phyloP scores from a whole-genome alignment of 2,113 vertebrate genomes.

The Callospermophilus lateralis region DNA sequence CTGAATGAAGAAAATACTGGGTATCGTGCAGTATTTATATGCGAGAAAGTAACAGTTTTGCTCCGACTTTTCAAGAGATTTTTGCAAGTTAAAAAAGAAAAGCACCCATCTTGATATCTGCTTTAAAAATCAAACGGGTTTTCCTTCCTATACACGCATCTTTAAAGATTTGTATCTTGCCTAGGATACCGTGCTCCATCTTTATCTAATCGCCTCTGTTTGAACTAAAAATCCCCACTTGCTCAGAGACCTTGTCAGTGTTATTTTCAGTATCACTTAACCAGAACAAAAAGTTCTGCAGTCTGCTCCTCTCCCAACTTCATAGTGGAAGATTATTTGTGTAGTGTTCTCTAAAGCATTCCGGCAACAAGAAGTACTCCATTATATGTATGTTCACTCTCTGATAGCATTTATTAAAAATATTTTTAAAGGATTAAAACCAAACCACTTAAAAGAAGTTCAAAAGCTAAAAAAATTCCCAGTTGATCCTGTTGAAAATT shows the following conservation, averaged over 20 bases:
- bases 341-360: constrained; percentile 46
- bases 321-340: constrained; percentile 73
- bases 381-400: not conserved
- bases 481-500: constrained; percentile 18
- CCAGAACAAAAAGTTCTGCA: constrained; percentile 75
- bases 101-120: not conserved
- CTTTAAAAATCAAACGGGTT: constrained; percentile 28
- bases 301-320: constrained; percentile 56
- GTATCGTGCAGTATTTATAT: not conserved
- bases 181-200: not conserved
- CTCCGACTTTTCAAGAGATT: not conserved
- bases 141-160: not conserved
- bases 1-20: not conserved
- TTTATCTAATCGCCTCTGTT: constrained; percentile 63
- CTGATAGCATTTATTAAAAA: constrained; percentile 24
- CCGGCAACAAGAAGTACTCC: not conserved
- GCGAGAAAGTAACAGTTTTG: not conserved
- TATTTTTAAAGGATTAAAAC: constrained; percentile 30
- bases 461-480: not conserved
- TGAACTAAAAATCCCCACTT: constrained; percentile 46
- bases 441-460: constrained; percentile 29
- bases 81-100: constrained; percentile 19
- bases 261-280: constrained; percentile 60
- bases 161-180: constrained; percentile 30
- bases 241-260: constrained; percentile 62